A percentile compares a stretch with the other conserved stretches of the same genome.
These are phyloP conservation scores for Sebastes nivosus DNA, from an alignment of 2,797 vertebrate genomes.

Conservation along the genomic window DNA sequence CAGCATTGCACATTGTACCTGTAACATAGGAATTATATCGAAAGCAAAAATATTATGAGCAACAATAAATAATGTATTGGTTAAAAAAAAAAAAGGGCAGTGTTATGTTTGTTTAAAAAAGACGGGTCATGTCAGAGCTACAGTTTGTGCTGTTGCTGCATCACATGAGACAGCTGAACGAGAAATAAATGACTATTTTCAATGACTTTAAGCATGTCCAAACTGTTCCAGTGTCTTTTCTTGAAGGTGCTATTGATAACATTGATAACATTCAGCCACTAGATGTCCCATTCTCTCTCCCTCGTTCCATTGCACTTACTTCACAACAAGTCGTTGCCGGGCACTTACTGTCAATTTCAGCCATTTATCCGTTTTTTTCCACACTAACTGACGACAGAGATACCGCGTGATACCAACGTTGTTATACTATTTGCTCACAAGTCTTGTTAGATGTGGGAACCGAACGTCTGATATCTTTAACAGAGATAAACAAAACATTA, in stretches of 20 bases:
- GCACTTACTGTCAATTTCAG: too few relatives aligned
- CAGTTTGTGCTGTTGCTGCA: slow-evolving; percentile 29
- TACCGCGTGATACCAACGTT: too few relatives aligned
- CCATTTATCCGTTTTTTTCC: too few relatives aligned
- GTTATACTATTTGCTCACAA: too few relatives aligned
- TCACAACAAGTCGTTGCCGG: too few relatives aligned
- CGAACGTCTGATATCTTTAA: too few relatives aligned
- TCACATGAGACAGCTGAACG: slow-evolving; percentile 31
- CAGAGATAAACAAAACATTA: too few relatives aligned
- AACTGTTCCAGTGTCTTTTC: slow-evolving; percentile 50
- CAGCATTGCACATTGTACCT: slow-evolving; percentile 85
- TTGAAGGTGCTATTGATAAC: neutral
- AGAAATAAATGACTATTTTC: slow-evolving; percentile 64
- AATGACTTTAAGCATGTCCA: slow-evolving; percentile 52
- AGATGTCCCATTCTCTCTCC: too few relatives aligned
- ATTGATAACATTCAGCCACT: too few relatives aligned
- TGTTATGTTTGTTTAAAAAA: slow-evolving; percentile 57
- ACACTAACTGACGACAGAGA: too few relatives aligned
- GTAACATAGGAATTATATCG: slow-evolving; percentile 86
- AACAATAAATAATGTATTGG: slow-evolving; percentile 86
- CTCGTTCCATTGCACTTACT: too few relatives aligned
- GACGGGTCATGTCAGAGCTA: slow-evolving; percentile 14
- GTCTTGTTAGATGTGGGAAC: too few relatives aligned
- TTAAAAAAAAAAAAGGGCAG: slow-evolving; percentile 52
- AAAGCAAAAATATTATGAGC: slow-evolving; percentile 81